Base-by-base conservation (phyloP, 1,140 invertebrate species). In the Laupala kohalensis region DNA sequence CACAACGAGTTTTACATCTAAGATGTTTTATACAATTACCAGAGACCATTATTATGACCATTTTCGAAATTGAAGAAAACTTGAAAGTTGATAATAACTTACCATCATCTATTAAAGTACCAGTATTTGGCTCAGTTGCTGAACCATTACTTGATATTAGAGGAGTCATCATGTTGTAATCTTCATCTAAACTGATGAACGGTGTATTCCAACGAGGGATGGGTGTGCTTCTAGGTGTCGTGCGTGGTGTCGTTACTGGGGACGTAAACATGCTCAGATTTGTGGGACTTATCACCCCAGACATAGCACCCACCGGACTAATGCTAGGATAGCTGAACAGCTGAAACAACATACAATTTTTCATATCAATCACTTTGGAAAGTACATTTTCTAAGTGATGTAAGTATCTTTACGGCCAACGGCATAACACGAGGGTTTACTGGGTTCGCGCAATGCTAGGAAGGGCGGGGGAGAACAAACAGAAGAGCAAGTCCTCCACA, bases 111-210 rank as follows among this genome's bases (percentile, higher is more conserved):
- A 92, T 87, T 74, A 91, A 81, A 68, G 89, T 86, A 72, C 89
- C 87, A 72, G 89, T 85, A 74, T 86, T 86, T 25, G 86, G 82
- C 77, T 90, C 89, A 64, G 83, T 76, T 78, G 83, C 84, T 23
- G 75, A 75, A 5, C 76, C 77, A 74, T 83, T 80, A 77, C 82
- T 80, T 75, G 88, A 81, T 72, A 87, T 83, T 75, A 92, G 85
- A 76, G 92, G 89, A 64, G 90, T 88, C 83, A 91, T 89, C 87
- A 96, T 94, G 77, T 90, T 92, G 81, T 97, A 96, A 81, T 97
- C 95, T 78, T 97, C 95, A 78, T 97, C 95, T 71, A 96, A 80
- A 62, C 89, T 90, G 76, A 95, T 91, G 80, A 96, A 93, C 23
- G 92, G 90, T 6, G 85, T 84, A 76, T 91, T 95, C 95, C 95